A percentile compares a stretch with the other conserved stretches of the same genome.
phyloP scores from a whole-genome alignment of 1,140 invertebrate genomes.

The Temnothorax longispinosus region DNA sequence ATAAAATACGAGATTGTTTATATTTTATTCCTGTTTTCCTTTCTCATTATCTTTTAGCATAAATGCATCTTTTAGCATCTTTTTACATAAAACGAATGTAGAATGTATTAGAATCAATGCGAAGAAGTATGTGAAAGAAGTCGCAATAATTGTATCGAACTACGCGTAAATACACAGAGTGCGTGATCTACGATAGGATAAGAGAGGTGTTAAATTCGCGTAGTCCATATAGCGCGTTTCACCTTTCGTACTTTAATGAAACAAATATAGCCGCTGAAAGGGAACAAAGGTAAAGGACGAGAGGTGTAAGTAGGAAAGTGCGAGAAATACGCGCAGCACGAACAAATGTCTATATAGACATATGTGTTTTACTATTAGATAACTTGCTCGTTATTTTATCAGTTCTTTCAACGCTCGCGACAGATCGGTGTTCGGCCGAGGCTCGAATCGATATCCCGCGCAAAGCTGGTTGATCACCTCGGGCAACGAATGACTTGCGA shows the following conservation, averaged over 20 bases:
- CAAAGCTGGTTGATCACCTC: neutral
- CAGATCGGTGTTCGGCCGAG: neutral
- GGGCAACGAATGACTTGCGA: neutral
- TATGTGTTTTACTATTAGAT: constrained; percentile 10
- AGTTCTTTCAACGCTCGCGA: neutral
- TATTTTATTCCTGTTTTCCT: neutral
- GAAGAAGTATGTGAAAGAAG: neutral
- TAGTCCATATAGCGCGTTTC: neutral
- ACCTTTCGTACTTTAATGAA: constrained; percentile 34
- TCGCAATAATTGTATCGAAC: constrained; percentile 15
- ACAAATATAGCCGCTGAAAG: constrained; percentile 10
- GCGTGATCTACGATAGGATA: neutral
- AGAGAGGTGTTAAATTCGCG: constrained; percentile 21
- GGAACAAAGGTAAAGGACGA: neutral
- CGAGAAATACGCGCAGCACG: neutral
- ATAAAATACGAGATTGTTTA: neutral
- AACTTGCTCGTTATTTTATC: neutral
- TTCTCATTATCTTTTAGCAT: neutral
- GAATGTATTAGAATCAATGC: neutral
- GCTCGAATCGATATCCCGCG: constrained; percentile 10
- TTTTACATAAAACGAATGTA: neutral
- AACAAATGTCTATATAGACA: constrained; percentile 28
- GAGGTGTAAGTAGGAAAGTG: neutral
- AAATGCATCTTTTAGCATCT: neutral
- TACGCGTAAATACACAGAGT: neutral